Evolutionary conservation across 2,113 vertebrate genomes (phyloP).

Genomic region (Hydropotes inermis): DNA sequence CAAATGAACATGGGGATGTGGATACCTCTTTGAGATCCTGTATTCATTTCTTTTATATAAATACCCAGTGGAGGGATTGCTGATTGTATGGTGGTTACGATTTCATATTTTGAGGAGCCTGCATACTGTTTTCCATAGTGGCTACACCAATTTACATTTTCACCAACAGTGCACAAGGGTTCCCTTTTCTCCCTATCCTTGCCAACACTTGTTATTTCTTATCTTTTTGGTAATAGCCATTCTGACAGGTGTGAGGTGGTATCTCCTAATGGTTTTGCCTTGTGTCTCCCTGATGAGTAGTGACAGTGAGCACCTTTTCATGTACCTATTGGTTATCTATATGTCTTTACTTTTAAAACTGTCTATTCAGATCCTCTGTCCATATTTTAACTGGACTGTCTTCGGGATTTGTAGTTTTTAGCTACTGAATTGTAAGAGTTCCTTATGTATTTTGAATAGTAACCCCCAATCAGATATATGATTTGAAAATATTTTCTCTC

Average conservation of each 20-base stretch:
- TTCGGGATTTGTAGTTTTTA: not conserved
- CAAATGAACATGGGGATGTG: not conserved
- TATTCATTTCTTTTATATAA: not conserved
- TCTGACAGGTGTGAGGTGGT: not conserved
- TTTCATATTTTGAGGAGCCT: not conserved
- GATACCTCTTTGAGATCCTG: not conserved
- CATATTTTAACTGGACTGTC: not conserved
- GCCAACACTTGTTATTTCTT: not conserved
- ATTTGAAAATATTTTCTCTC: not conserved
- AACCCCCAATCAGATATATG: not conserved
- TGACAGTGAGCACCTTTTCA: not conserved
- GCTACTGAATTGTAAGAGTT: not conserved
- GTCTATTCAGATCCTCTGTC: not conserved
- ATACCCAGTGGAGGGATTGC: not conserved
- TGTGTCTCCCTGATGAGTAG: not conserved
- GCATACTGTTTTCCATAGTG: not conserved
- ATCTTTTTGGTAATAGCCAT: not conserved
- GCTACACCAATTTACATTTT: not conserved
- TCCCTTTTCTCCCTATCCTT: not conserved
- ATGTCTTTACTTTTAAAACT: not conserved
- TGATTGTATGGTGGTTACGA: not conserved
- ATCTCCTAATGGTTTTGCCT: not conserved
- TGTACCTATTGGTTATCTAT: not conserved
- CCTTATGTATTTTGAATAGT: not conserved
- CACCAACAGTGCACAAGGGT: not conserved